These are phyloP conservation scores for Eupithecia subfuscata DNA, from an alignment of 2,888 invertebrate genomes.

Conservation along the genomic window DNA sequence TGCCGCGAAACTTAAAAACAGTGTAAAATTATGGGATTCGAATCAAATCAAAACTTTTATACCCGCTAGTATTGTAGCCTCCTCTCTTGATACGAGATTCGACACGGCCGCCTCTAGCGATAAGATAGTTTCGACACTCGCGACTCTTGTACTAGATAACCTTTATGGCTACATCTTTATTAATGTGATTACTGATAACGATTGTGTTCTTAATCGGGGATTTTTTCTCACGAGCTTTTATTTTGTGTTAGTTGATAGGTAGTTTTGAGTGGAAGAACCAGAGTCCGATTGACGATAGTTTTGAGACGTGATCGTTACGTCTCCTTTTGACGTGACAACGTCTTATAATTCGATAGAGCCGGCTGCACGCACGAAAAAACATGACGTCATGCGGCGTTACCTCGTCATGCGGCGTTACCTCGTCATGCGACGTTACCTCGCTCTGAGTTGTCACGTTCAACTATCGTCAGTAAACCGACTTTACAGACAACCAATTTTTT, in stretches of 20 bases:
- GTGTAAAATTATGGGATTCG: too few relatives aligned
- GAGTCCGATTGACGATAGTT: neutral
- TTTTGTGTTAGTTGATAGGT: neutral
- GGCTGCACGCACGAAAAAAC: too few relatives aligned
- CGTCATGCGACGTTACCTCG: too few relatives aligned
- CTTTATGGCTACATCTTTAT: slow-evolving; percentile 47
- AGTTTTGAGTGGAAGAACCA: neutral
- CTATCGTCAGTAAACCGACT: too few relatives aligned
- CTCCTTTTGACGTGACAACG: too few relatives aligned
- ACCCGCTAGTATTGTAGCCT: slow-evolving; percentile 24
- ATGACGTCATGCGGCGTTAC: too few relatives aligned
- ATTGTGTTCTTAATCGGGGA: slow-evolving; percentile 9
- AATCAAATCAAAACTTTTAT: neutral
- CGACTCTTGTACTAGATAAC: slow-evolving; percentile 50
- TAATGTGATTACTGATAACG: slow-evolving; percentile 28
- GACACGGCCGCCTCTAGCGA: slow-evolving; percentile 21
- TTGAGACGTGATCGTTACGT: neutral
- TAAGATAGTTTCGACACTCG: slow-evolving; percentile 39
- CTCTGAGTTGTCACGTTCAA: too few relatives aligned
- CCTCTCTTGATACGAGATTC: slow-evolving; percentile 31
- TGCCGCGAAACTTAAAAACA: too few relatives aligned
- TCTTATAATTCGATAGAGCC: too few relatives aligned
- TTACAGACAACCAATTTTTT: too few relatives aligned
- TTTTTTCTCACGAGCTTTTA: slow-evolving; percentile 27
- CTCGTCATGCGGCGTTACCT: too few relatives aligned